Evolutionary conservation across 2,888 invertebrate genomes (phyloP).

Genomic region (Gryllus longicercus): DNA sequence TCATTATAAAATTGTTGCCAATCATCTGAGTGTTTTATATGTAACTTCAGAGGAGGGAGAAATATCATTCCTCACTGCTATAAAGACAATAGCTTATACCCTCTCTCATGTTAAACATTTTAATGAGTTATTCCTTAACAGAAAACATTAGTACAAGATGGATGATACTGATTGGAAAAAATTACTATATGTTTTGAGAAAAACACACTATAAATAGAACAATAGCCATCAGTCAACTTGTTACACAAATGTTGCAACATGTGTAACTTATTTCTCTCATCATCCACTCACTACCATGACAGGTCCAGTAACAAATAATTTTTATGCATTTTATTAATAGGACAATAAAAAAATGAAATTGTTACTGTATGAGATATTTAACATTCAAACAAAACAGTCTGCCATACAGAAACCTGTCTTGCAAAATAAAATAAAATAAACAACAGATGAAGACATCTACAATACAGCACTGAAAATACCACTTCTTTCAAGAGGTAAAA

Average conservation of each 20-base stretch:
- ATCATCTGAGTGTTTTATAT: no score
- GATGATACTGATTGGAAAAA: no score
- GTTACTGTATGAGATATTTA: not conserved
- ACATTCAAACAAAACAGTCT: not conserved
- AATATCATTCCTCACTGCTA: no score
- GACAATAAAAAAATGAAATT: not conserved
- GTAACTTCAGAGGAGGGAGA: no score
- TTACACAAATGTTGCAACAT: not conserved
- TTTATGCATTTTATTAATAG: not conserved
- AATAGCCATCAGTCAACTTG: slow-evolving; percentile 17
- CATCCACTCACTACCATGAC: not conserved
- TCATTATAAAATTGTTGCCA: no score
- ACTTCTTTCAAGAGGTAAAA: not conserved
- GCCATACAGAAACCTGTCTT: not conserved
- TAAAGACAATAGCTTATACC: no score
- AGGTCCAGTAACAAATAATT: not conserved
- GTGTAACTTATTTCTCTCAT: not conserved
- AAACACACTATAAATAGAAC: not conserved
- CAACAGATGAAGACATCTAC: not conserved
- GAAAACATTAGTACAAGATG: no score
- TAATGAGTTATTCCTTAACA: no score
- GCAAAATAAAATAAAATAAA: not conserved
- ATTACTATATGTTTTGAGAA: not conserved
- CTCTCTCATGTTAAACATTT: no score
- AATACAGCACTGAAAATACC: not conserved